Evolutionary conservation across 2,888 invertebrate species (phyloP).

Genomic region (Sericinus montela): DNA sequence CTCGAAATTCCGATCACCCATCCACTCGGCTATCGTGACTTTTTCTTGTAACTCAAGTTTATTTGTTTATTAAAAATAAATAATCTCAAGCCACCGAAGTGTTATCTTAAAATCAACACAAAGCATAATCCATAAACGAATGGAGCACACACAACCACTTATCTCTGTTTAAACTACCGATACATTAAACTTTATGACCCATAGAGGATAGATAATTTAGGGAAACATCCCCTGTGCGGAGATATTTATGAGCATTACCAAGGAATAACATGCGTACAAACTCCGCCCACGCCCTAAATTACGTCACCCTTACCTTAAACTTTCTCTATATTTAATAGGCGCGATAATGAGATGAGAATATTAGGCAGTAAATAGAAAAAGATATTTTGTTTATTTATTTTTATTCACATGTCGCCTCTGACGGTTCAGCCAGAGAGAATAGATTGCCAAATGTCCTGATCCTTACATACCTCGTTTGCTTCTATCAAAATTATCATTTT

Average conservation of each 20-base stretch:
- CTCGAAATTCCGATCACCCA: too few relatives aligned
- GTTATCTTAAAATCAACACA: constrained; percentile 6
- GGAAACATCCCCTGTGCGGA: constrained; percentile 36
- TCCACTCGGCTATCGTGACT: too few relatives aligned
- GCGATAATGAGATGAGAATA: neutral
- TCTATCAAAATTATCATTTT: too few relatives aligned
- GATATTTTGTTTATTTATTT: too few relatives aligned
- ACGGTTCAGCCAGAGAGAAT: too few relatives aligned
- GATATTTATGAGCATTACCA: constrained; percentile 35
- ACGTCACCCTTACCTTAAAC: constrained; percentile 33
- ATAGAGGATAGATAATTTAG: constrained; percentile 48
- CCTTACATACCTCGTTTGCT: too few relatives aligned
- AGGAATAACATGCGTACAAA: constrained; percentile 28
- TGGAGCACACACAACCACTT: constrained; percentile 30
- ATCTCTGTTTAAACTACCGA: constrained; percentile 45
- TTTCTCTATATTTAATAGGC: constrained; percentile 21
- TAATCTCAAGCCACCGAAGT: neutral
- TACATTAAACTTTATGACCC: constrained; percentile 58
- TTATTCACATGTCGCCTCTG: too few relatives aligned
- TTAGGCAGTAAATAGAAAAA: too few relatives aligned
- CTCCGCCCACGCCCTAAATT: constrained; percentile 40
- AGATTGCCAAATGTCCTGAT: too few relatives aligned
- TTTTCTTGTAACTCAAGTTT: too few relatives aligned
- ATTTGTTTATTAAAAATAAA: too few relatives aligned
- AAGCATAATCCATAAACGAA: neutral